Evolutionary conservation across 2,797 vertebrate species (phyloP), one percentile per base, ranked within the genome.

Genomic region (Enteromius afrohamiltoni): DNA sequence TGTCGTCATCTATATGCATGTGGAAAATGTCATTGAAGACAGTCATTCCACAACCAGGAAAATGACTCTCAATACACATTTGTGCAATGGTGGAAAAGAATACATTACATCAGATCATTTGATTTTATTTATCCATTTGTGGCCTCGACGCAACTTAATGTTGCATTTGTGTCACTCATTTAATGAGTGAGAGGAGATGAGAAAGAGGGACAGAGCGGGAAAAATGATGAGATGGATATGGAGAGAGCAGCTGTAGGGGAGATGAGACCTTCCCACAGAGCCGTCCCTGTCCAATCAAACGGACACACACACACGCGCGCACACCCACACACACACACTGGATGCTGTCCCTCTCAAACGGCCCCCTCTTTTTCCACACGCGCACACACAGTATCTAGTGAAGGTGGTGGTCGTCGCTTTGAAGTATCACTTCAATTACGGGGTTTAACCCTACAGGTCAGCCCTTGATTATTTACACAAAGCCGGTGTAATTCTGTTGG

Each of bases 391-490:
- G 68, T 79, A 68, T 60, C 89, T 88, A 92, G 94, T 95, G 94
- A 96, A 97, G 96, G 96, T 97, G 96, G 95, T 94, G 95, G 94
- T 95, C 93, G 92, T 95, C 94, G 93, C 97, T 99, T 99, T 99
- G 97, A 99, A 99, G 98, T 96, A 97, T 96, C 96, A 95, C 96
- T 97, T 96, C 96, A 98, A 98, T 98, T 97, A 98, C 93, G 92
- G 96, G 97, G 96, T 98, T 98, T 98, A 98, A 98, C 97, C 97
- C 95, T 92, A 94, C 90, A 96, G 97, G 97, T 98, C 97, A 97
- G 94, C 94, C 93, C 96, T 96, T 97, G 96, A 98, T 99, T 98
- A 98, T 97, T 97, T 97, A 97, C 96, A 97, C 97, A 97, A 97
- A 96, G 95, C 95, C 94, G 91, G 93, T 96, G 94, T 97, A 97